Percentiles rank a stretch among this genome's conserved stretches.
Evolutionary conservation across 23 tunicate species (phyloP).

Genomic region (Diplosoma virens): DNA sequence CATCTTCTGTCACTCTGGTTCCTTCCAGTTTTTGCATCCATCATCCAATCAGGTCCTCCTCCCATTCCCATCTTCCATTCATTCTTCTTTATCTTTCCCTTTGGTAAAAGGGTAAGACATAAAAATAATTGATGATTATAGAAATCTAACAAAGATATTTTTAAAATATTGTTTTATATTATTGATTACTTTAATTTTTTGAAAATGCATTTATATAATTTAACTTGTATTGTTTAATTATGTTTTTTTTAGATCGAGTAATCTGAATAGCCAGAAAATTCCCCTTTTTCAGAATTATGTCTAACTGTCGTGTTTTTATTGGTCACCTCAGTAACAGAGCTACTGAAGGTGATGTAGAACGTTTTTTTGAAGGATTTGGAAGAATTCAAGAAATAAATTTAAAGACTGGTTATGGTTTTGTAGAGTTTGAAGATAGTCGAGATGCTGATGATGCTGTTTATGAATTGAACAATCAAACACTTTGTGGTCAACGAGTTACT

Average conservation of each 20-base stretch:
- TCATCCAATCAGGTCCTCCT: too few relatives aligned
- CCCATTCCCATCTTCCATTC: background rate
- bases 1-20: too few relatives aligned
- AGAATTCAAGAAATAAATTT: conserved; percentile 72
- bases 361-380: conserved; percentile 90
- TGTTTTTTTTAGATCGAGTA: background rate
- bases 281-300: conserved; percentile 18
- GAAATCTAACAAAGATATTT: too few relatives aligned
- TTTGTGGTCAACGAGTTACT: conserved; percentile 80
- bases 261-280: background rate
- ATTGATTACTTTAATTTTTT: too few relatives aligned
- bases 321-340: conserved; percentile 86
- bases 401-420: conserved; percentile 92
- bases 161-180: too few relatives aligned
- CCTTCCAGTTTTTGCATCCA: too few relatives aligned
- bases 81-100: background rate
- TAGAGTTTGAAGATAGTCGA: conserved; percentile 85
- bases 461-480: conserved; percentile 79
- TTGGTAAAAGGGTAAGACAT: conserved; percentile 15
- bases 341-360: conserved; percentile 77
- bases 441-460: conserved; percentile 98
- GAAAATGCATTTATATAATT: too few relatives aligned
- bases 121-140: too few relatives aligned
- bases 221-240: too few relatives aligned
- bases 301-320: conserved; percentile 64